These are phyloP conservation scores for Loris lydekkerianus DNA, from an alignment of 2,797 vertebrate species.

Conservation along the genomic window DNA sequence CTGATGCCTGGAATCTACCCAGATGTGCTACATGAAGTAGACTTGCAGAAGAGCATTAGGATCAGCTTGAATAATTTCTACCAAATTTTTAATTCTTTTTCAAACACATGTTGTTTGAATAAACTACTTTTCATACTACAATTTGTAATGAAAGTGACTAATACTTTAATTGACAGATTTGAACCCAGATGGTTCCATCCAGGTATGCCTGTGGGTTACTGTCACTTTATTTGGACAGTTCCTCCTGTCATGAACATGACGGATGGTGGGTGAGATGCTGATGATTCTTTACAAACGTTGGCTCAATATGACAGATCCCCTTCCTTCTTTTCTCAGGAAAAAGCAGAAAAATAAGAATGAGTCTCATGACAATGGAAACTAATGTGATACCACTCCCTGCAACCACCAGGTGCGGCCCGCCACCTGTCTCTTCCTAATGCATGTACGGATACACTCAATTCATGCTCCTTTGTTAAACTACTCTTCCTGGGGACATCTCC, in stretches of 20 bases:
- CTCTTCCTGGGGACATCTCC: too few relatives aligned
- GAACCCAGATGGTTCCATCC: not conserved
- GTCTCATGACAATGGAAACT: too few relatives aligned
- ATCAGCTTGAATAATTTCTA: not conserved
- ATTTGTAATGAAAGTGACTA: not conserved
- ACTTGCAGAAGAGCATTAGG: not conserved
- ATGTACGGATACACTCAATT: fast-evolving
- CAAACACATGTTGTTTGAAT: not conserved
- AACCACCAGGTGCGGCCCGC: fast-evolving
- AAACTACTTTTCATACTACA: not conserved
- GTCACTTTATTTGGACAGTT: not conserved
- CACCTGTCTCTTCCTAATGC: not conserved
- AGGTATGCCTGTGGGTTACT: not conserved
- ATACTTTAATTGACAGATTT: not conserved
- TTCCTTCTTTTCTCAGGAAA: not conserved
- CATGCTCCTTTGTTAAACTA: not conserved
- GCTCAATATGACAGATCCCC: fast-evolving
- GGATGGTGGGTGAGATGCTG: fast-evolving
- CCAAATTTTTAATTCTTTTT: not conserved
- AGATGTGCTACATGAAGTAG: not conserved
- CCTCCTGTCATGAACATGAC: fast-evolving
- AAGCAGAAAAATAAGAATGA: not conserved
- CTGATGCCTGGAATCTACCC: not conserved
- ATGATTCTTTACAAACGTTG: too few relatives aligned
- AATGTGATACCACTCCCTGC: not conserved